phyloP scores from a whole-genome alignment of 2,113 vertebrate species.

The Megaptera novaeangliae region DNA sequence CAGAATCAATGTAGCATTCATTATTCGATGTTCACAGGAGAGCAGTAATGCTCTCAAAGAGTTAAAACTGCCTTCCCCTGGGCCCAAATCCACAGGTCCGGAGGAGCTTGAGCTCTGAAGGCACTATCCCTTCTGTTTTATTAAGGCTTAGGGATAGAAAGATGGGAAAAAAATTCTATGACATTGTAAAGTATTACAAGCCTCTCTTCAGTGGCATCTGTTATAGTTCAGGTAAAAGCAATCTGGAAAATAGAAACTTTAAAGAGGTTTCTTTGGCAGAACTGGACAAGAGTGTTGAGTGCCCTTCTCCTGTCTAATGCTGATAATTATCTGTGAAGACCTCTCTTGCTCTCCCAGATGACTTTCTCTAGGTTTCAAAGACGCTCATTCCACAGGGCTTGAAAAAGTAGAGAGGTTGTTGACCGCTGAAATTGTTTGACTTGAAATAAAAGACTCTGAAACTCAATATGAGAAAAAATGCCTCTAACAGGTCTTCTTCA shows the following conservation, averaged over 20 bases:
- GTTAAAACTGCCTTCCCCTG: not conserved
- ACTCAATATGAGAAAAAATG: not conserved
- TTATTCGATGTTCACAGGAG: not conserved
- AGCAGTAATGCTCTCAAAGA: not conserved
- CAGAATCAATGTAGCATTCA: not conserved
- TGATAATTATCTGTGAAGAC: conserved; percentile 67
- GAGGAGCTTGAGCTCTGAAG: not conserved
- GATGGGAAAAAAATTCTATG: not conserved
- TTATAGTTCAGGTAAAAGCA: conserved; percentile 37
- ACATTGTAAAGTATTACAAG: not conserved
- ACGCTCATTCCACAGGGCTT: not conserved
- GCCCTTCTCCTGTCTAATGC: not conserved
- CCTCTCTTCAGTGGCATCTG: not conserved
- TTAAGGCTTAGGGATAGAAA: not conserved
- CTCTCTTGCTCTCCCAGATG: conserved; percentile 36
- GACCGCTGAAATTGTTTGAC: not conserved
- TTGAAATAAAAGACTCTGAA: conserved; percentile 46
- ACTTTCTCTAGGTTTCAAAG: conserved; percentile 58
- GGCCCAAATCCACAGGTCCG: not conserved
- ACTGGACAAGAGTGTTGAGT: not conserved
- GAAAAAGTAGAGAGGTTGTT: conserved; percentile 19
- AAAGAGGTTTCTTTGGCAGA: not conserved
- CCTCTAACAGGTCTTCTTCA: not conserved
- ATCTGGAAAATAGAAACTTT: conserved; percentile 20
- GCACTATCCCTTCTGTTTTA: not conserved